A percentile compares a stretch with the other conserved stretches of the same genome.
phyloP scores from a whole-genome alignment of 2,797 vertebrate genomes.

The Vespertilio murinus region DNA sequence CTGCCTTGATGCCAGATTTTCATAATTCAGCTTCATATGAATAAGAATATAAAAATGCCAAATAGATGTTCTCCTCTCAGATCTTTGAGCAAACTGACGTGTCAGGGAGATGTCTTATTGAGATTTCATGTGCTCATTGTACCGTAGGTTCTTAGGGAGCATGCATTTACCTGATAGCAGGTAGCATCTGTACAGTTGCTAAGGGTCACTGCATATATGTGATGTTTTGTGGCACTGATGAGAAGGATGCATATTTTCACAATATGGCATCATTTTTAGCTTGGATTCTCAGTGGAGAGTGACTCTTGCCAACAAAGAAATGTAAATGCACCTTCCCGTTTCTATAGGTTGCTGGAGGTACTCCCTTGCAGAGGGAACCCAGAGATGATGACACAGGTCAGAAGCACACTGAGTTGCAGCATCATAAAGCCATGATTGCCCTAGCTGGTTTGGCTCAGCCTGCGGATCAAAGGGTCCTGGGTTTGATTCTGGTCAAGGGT shows the following conservation, averaged over 20 bases:
- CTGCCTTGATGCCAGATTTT: background rate
- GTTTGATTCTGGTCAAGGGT: no score
- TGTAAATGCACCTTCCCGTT: background rate
- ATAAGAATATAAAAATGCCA: background rate
- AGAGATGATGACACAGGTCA: background rate
- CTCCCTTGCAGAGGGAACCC: background rate
- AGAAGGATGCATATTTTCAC: background rate
- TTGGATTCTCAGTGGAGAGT: background rate
- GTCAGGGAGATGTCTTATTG: background rate
- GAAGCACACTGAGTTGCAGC: background rate
- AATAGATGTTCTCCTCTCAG: background rate
- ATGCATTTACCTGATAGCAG: no score
- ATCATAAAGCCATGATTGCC: background rate
- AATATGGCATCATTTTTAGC: background rate
- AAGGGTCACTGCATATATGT: background rate
- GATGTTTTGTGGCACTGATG: background rate
- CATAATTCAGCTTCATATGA: background rate
- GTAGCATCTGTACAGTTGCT: background rate
- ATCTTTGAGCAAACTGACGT: background rate
- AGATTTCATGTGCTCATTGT: background rate
- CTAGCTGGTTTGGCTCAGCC: no score
- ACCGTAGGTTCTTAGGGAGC: background rate
- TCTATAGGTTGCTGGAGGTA: background rate
- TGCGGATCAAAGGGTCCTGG: no score
- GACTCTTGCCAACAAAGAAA: background rate